phyloP scores from a whole-genome alignment of 2,888 invertebrate species.

The Micropterix aruncella region DNA sequence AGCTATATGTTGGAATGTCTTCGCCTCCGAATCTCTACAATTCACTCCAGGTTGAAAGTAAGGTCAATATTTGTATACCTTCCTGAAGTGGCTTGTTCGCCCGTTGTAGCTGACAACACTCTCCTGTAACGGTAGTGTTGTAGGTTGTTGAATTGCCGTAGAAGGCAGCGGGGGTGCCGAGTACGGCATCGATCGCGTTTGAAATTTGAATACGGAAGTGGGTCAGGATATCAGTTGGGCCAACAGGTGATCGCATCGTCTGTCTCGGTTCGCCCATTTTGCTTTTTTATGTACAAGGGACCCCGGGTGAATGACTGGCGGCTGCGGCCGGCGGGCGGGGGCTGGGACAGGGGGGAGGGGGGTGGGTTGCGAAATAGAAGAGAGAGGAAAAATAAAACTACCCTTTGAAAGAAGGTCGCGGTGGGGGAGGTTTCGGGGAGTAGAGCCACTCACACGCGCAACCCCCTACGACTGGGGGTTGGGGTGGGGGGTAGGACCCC shows the following conservation, averaged over 20 bases:
- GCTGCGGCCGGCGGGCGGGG: background rate
- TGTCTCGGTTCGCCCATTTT: background rate
- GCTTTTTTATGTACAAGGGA: background rate
- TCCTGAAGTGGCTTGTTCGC: constrained; percentile 25
- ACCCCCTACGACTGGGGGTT: too few relatives aligned
- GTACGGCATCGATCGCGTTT: background rate
- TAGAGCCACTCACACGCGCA: background rate
- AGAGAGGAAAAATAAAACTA: constrained; percentile 12
- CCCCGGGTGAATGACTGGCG: too few relatives aligned
- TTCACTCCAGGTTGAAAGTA: too few relatives aligned
- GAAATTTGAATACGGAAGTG: background rate
- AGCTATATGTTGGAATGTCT: too few relatives aligned
- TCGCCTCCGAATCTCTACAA: too few relatives aligned
- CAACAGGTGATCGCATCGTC: background rate
- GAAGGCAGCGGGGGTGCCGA: background rate
- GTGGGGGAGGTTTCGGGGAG: constrained; percentile 9
- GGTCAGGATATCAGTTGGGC: background rate
- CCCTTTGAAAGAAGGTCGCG: constrained; percentile 11
- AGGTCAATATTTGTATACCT: constrained; percentile 43
- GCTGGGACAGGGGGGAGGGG: background rate
- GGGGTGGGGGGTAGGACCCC: too few relatives aligned
- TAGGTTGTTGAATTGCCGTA: too few relatives aligned
- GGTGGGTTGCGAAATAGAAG: background rate
- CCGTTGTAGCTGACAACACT: constrained; percentile 38
- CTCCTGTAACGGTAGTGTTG: too few relatives aligned